Conservation (phyloP, 1,140 invertebrate genomes). For the Calephelis virginiensis region DNA sequence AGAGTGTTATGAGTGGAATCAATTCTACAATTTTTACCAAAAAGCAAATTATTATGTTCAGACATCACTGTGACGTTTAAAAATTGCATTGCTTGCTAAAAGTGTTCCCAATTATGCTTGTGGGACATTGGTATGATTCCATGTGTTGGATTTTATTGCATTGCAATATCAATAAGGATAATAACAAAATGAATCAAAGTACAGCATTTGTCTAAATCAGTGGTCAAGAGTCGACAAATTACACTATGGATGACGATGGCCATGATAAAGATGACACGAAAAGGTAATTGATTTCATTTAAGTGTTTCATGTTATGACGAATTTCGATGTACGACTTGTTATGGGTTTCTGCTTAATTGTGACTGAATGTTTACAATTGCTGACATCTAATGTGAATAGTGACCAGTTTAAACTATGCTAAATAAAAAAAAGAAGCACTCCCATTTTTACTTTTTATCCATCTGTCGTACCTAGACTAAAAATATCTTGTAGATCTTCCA, state of each 20-base stretch:
- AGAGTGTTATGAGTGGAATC: background rate
- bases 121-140: background rate
- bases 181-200: slow-evolving; percentile 2
- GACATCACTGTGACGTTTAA: background rate
- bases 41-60: background rate
- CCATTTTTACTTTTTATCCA: too few species aligned
- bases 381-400: too few species aligned
- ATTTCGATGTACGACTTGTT: slow-evolving; percentile 2
- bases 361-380: too few species aligned
- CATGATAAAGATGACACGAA: slow-evolving; percentile 69
- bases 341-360: too few species aligned
- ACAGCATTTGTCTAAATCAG: slow-evolving; percentile 13
- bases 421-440: too few species aligned
- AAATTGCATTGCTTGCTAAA: background rate
- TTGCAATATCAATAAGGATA: background rate
- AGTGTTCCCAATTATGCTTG: background rate
- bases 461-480: too few species aligned
- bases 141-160: background rate
- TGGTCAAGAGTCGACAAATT: background rate
- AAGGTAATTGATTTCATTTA: slow-evolving; percentile 39
- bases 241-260: slow-evolving; percentile 63
- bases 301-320: background rate
- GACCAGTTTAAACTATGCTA: too few species aligned
- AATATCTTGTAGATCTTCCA: too few species aligned
- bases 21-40: background rate